Conservation (phyloP, 1,140 invertebrate species). For the Aphelenchoides avenae region DNA sequence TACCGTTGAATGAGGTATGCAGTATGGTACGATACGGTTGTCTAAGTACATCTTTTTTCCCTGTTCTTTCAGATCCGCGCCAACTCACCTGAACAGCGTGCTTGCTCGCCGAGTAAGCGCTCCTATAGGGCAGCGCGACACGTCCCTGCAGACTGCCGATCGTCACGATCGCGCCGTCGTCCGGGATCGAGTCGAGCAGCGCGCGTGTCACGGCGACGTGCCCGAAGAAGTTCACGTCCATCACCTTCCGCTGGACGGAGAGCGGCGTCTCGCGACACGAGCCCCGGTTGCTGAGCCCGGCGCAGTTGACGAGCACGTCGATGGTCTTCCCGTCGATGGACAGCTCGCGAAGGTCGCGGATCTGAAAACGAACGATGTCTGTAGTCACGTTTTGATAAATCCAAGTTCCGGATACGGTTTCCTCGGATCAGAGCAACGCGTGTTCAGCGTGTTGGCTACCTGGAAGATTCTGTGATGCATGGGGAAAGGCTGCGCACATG, state of each 20-base stretch:
- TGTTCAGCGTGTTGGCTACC: too few relatives aligned
- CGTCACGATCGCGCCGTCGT: constrained; percentile 76
- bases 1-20: too few relatives aligned
- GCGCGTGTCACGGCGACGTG: constrained; percentile 81
- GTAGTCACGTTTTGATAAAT: background rate
- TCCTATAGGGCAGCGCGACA: constrained; percentile 73
- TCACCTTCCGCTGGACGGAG: constrained; percentile 81
- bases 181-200: constrained; percentile 74
- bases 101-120: constrained; percentile 80
- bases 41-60: too few relatives aligned
- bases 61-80: too few relatives aligned
- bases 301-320: constrained; percentile 45
- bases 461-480: too few relatives aligned
- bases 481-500: too few relatives aligned
- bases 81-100: constrained; percentile 71
- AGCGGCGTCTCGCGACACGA: constrained; percentile 71
- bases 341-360: constrained; percentile 17
- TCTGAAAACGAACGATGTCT: background rate
- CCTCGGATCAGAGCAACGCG: too few relatives aligned
- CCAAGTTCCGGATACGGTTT: too few relatives aligned
- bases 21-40: too few relatives aligned
- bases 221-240: constrained; percentile 90
- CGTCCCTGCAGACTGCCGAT: constrained; percentile 89
- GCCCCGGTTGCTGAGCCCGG: constrained; percentile 65
- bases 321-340: constrained; percentile 37